phyloP scores from a whole-genome alignment of 2,113 vertebrate species.

The Crocuta crocuta region DNA sequence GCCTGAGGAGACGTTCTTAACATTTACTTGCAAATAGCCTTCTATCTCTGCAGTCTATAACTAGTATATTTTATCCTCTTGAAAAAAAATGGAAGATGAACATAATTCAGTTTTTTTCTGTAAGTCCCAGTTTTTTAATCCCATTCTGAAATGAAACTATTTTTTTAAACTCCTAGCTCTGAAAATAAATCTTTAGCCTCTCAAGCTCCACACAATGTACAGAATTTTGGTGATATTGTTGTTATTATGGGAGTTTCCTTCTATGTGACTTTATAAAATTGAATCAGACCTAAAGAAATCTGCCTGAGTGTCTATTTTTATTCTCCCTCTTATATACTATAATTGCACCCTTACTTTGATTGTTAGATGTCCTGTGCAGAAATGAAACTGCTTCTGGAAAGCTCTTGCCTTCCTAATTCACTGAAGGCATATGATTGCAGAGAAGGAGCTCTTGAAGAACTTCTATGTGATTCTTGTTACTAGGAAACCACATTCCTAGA shows the following conservation, averaged over 20 bases:
- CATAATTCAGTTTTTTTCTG: neutral
- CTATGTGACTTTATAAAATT: neutral
- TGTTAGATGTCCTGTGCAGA: neutral
- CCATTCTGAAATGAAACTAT: neutral
- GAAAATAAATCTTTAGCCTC: neutral
- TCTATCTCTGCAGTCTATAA: neutral
- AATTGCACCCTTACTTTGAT: neutral
- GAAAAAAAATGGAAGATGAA: neutral
- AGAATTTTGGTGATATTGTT: neutral
- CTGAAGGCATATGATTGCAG: neutral
- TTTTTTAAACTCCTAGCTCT: neutral
- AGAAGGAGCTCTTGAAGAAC: neutral
- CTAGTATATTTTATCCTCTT: neutral
- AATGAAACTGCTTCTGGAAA: slow-evolving; percentile 54
- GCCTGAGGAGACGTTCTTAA: neutral
- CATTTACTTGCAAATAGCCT: neutral
- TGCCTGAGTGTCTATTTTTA: neutral
- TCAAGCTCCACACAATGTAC: neutral
- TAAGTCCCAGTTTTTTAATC: neutral
- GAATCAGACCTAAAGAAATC: neutral
- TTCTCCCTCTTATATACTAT: neutral
- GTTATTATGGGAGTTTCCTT: neutral
- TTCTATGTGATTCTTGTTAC: slow-evolving; percentile 60
- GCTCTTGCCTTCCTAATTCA: slow-evolving; percentile 2
- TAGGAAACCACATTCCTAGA: slow-evolving; percentile 61